Conservation (phyloP, 2,113 vertebrate species). For the Barbus barbus region DNA sequence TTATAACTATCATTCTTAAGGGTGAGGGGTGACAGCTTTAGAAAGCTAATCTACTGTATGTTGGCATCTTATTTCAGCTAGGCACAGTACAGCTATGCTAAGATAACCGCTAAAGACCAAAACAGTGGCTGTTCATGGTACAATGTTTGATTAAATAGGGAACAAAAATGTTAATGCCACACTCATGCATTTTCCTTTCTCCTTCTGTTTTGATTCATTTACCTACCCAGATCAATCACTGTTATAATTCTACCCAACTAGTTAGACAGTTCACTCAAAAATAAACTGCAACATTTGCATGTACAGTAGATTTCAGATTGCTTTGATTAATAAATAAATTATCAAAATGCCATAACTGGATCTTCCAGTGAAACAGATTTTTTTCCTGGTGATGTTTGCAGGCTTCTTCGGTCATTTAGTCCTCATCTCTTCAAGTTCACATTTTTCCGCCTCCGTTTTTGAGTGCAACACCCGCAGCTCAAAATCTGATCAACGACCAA, state of each 20-base stretch:
- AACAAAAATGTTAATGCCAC: too few relatives aligned
- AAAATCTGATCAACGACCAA: neutral
- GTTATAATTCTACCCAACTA: too few relatives aligned
- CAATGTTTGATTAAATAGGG: neutral
- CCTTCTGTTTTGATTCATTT: too few relatives aligned
- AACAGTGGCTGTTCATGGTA: neutral
- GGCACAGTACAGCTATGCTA: neutral
- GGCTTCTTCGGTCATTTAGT: neutral
- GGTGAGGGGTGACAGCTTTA: slow-evolving; percentile 23
- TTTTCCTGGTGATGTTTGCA: neutral
- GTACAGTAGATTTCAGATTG: too few relatives aligned
- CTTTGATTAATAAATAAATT: too few relatives aligned
- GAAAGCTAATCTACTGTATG: slow-evolving; percentile 2
- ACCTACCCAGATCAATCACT: too few relatives aligned
- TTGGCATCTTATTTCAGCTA: neutral
- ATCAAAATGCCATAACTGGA: neutral
- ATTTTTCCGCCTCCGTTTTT: too few relatives aligned
- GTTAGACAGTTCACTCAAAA: too few relatives aligned
- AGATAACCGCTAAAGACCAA: neutral
- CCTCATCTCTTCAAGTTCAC: too few relatives aligned
- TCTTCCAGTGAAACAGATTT: neutral
- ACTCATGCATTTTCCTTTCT: too few relatives aligned
- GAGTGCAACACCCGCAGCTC: neutral
- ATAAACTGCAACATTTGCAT: too few relatives aligned
- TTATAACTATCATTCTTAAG: slow-evolving; percentile 38